A percentile compares a stretch with the other conserved stretches of the same genome.
These are phyloP conservation scores for Coregonus clupeaformis DNA, from an alignment of 2,113 vertebrate genomes.

Conservation along the genomic window DNA sequence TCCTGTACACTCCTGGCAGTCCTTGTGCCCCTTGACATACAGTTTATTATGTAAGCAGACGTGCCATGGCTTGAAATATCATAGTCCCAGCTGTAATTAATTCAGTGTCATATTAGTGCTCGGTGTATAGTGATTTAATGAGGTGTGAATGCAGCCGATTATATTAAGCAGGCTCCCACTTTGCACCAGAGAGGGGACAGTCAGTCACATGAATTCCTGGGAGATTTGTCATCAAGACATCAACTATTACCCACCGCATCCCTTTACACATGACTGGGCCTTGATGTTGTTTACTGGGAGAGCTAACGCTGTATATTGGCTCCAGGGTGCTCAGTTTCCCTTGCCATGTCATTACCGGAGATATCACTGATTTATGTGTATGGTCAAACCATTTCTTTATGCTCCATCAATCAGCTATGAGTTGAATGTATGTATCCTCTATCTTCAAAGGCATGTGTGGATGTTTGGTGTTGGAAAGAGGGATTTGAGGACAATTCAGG, in stretches of 20 bases:
- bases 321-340: background rate
- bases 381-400: too few relatives aligned
- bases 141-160: background rate
- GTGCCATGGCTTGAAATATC: background rate
- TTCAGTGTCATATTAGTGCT: conserved; percentile 7
- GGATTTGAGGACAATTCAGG: background rate
- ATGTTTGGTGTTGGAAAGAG: background rate
- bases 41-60: background rate
- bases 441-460: background rate
- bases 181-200: background rate
- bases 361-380: background rate
- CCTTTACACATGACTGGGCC: background rate
- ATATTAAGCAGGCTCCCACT: conserved; percentile 9
- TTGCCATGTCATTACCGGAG: too few relatives aligned
- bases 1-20: background rate
- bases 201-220: background rate
- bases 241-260: background rate
- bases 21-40: background rate
- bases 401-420: too few relatives aligned
- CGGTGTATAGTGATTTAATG: background rate
- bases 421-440: too few relatives aligned
- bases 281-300: background rate
- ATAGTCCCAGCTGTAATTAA: background rate
- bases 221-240: conserved; percentile 18
- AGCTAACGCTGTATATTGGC: background rate